phyloP scores from a whole-genome alignment of 2,113 vertebrate species.

The Cryptotis parvus region DNA sequence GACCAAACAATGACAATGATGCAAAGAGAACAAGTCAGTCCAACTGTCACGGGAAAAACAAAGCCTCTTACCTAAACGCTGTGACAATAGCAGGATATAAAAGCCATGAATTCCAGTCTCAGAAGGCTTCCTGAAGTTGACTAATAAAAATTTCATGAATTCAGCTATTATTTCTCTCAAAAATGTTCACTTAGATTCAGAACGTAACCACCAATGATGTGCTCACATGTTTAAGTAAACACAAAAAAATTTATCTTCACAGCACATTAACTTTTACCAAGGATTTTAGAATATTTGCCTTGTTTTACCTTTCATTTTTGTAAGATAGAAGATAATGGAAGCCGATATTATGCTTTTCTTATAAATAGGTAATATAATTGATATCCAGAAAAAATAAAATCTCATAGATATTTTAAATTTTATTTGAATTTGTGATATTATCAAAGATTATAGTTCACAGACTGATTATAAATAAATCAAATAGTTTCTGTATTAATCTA shows the following conservation, averaged over 20 bases:
- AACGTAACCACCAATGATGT: background rate
- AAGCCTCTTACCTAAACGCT: background rate
- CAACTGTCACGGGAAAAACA: conserved; percentile 19
- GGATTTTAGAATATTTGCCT: conserved; percentile 20
- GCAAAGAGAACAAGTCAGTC: conserved; percentile 17
- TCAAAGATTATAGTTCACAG: conserved; percentile 32
- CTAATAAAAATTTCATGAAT: conserved; percentile 29
- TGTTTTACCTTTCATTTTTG: conserved; percentile 47
- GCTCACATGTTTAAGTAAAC: conserved; percentile 9
- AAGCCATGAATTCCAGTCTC: conserved; percentile 31
- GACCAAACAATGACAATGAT: background rate
- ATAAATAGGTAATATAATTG: conserved; percentile 27
- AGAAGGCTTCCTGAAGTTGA: background rate
- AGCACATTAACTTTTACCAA: conserved; percentile 53
- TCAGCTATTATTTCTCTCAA: background rate
- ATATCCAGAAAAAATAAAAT: conserved; percentile 39
- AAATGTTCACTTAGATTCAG: conserved; percentile 15
- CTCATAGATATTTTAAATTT: conserved; percentile 16
- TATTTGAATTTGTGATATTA: conserved; percentile 40
- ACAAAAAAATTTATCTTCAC: conserved; percentile 42
- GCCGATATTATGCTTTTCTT: background rate
- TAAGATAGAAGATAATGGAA: conserved; percentile 51
- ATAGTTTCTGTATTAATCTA: conserved; percentile 23
- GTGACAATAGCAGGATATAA: background rate
- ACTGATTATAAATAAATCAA: conserved; percentile 47